Conservation (phyloP, 2,113 vertebrate species). For the Gambusia affinis region DNA sequence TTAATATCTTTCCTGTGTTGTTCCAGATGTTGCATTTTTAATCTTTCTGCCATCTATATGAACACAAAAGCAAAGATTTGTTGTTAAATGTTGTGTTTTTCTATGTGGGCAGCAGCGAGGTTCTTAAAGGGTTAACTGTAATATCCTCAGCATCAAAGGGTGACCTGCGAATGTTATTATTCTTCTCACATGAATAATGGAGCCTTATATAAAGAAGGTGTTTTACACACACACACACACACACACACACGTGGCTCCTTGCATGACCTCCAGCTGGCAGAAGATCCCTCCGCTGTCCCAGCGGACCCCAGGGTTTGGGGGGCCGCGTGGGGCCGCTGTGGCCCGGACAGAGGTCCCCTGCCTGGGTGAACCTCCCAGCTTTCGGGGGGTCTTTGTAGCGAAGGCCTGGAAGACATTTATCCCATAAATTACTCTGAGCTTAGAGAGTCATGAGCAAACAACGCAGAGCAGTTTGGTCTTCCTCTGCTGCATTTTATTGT, state of each 20-base stretch:
- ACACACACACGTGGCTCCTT: neutral
- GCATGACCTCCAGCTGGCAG: neutral
- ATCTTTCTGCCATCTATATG: neutral
- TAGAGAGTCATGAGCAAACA: slow-evolving; percentile 35
- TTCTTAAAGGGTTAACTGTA: slow-evolving; percentile 69
- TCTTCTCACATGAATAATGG: slow-evolving; percentile 78
- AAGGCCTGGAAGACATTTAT: slow-evolving; percentile 59
- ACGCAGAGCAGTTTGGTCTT: slow-evolving; percentile 10
- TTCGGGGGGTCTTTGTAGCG: slow-evolving; percentile 20
- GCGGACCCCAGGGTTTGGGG: slow-evolving; percentile 44
- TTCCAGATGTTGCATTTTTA: neutral
- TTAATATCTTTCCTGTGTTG: neutral
- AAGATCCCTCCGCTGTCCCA: slow-evolving; percentile 38
- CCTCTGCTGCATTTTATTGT: neutral
- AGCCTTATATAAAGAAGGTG: slow-evolving; percentile 73
- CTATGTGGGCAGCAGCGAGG: neutral
- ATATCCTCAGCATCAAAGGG: slow-evolving; percentile 66
- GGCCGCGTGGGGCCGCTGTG: slow-evolving; percentile 44
- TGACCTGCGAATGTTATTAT: slow-evolving; percentile 71
- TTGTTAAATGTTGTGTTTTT: neutral
- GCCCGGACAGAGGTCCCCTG: slow-evolving; percentile 45
- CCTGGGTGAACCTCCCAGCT: slow-evolving; percentile 13
- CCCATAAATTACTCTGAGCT: slow-evolving; percentile 56
- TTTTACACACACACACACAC: slow-evolving; percentile 36
- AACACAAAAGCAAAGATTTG: neutral